phyloP scores from a whole-genome alignment of 2,113 vertebrate genomes.

The Channa maculata region DNA sequence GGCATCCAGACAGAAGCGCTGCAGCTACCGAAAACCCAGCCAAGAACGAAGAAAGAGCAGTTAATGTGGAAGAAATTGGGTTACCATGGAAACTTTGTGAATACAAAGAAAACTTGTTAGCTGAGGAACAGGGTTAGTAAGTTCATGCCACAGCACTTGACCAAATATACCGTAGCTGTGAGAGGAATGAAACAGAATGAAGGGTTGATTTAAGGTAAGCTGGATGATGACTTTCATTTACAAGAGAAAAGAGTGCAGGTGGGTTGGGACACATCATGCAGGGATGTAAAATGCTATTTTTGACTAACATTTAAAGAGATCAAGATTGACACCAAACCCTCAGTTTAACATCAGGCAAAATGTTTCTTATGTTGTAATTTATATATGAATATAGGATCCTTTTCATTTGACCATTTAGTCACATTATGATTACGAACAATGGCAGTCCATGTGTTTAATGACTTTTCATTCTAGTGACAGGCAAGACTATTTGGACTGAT shows the following conservation, averaged over 20 bases:
- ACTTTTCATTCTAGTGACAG: not conserved
- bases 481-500: not conserved
- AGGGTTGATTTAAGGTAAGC: constrained; percentile 8
- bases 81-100: constrained; percentile 68
- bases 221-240: constrained; percentile 28
- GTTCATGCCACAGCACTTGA: constrained; percentile 55
- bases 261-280: constrained; percentile 1
- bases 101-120: constrained; percentile 69
- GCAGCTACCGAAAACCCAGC: constrained; percentile 44
- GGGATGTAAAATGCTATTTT: not conserved
- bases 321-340: not conserved
- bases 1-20: constrained; percentile 34
- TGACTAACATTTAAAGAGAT: constrained; percentile 5
- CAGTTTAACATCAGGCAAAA: constrained; percentile 12
- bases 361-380: not conserved
- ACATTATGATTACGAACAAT: not conserved
- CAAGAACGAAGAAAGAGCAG: constrained; percentile 61
- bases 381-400: not conserved
- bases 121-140: constrained; percentile 35
- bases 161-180: constrained; percentile 44
- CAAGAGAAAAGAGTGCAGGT: constrained; percentile 13
- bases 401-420: not conserved
- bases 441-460: not conserved
- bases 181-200: constrained; percentile 30
- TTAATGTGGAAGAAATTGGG: constrained; percentile 68